phyloP scores from a whole-genome alignment of 2,113 vertebrate genomes.

The Alexandromys fortis region DNA sequence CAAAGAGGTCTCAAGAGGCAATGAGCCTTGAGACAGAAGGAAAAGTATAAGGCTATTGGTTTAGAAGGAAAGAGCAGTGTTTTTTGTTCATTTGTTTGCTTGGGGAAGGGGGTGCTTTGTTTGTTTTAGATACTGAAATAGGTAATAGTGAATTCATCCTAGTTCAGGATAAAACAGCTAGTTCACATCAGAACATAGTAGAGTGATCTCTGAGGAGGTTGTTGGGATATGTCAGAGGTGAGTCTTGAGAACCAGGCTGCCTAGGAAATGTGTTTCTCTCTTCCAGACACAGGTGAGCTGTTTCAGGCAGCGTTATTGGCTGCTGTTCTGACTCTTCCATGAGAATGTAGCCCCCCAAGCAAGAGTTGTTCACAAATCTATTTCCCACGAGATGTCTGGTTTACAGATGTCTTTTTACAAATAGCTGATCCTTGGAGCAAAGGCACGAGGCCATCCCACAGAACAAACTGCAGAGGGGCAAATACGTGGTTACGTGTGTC shows the following conservation, averaged over 20 bases:
- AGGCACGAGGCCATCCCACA: neutral
- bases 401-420: slow-evolving; percentile 20
- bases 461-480: neutral
- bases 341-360: neutral
- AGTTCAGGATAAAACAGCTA: neutral
- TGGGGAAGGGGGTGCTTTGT: no score
- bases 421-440: slow-evolving; percentile 30
- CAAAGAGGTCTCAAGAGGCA: neutral
- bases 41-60: neutral
- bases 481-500: neutral
- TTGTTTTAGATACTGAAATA: neutral
- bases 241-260: neutral
- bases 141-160: neutral
- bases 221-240: neutral
- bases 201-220: neutral
- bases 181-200: neutral
- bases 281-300: neutral
- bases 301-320: neutral
- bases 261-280: neutral
- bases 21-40: neutral
- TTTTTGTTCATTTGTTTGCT: neutral
- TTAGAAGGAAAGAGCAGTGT: neutral
- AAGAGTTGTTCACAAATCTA: slow-evolving; percentile 10
- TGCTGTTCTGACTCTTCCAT: neutral
- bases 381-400: neutral